phyloP scores from a whole-genome alignment of 1,140 invertebrate genomes.

The Drosophila novamexicana region DNA sequence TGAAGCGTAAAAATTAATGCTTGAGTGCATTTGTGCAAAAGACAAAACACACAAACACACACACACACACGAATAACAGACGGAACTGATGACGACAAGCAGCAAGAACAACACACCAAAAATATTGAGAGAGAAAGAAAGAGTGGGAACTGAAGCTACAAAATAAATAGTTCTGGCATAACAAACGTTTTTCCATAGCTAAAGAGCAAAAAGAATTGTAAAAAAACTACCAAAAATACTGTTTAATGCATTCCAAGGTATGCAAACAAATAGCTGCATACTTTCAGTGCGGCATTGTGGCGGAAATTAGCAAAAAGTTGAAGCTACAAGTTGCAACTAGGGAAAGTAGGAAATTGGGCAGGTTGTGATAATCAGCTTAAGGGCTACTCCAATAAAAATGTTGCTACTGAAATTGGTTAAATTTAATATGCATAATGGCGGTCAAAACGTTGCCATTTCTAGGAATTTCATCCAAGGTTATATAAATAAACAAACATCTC shows the following conservation, averaged over 20 bases:
- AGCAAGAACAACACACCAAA: slow-evolving; percentile 48
- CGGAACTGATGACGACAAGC: slow-evolving; percentile 46
- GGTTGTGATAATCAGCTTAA: background rate
- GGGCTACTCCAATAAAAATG: background rate
- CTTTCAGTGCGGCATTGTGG: background rate
- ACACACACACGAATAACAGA: slow-evolving; percentile 20
- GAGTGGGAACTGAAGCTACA: background rate
- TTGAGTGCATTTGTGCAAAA: slow-evolving; percentile 73
- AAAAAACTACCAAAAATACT: slow-evolving; percentile 2
- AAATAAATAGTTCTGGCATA: slow-evolving; percentile 7
- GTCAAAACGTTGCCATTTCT: too few relatives aligned
- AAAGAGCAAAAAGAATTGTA: background rate
- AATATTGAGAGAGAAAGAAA: background rate
- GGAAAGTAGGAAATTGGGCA: slow-evolving; percentile 3
- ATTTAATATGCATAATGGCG: background rate
- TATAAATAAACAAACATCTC: too few relatives aligned
- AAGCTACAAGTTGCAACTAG: background rate
- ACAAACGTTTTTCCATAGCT: background rate
- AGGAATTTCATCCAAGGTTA: background rate
- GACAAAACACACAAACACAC: slow-evolving; percentile 59
- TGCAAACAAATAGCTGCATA: slow-evolving; percentile 14
- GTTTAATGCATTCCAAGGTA: background rate
- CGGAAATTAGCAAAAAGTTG: slow-evolving; percentile 26
- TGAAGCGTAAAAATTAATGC: slow-evolving; percentile 80
- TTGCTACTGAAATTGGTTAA: background rate